Evolutionary conservation across 2,888 invertebrate genomes (phyloP).

Genomic region (Aleiodes alternator): DNA sequence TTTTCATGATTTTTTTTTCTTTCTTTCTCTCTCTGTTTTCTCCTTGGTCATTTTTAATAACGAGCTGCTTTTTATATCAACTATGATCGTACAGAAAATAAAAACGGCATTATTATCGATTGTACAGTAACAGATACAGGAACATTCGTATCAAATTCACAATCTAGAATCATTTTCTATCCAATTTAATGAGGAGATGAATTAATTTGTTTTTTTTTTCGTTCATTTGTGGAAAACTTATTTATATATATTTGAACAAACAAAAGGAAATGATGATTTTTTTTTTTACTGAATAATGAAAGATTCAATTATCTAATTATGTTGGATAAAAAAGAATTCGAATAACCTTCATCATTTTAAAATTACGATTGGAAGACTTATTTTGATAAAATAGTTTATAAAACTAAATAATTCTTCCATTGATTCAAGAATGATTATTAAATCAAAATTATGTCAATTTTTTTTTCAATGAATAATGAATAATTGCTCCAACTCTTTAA

Average conservation of each 20-base stretch:
- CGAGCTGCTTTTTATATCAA: slow-evolving; percentile 41
- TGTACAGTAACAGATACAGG: slow-evolving; percentile 47
- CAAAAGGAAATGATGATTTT: slow-evolving; percentile 2
- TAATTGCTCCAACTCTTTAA: too few relatives aligned
- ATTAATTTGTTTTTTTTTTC: slow-evolving; percentile 8
- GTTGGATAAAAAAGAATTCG: too few relatives aligned
- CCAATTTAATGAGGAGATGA: slow-evolving; percentile 28
- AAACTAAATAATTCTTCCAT: too few relatives aligned
- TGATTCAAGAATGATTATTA: too few relatives aligned
- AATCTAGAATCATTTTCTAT: slow-evolving; percentile 24
- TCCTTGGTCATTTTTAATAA: slow-evolving; percentile 45
- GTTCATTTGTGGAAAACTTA: background rate
- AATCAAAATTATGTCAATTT: too few relatives aligned
- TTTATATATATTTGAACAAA: slow-evolving; percentile 14
- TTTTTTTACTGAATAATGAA: background rate
- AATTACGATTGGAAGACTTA: too few relatives aligned
- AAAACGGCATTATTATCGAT: slow-evolving; percentile 45
- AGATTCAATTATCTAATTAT: too few relatives aligned
- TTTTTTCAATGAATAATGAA: too few relatives aligned
- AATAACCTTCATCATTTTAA: too few relatives aligned
- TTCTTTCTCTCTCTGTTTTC: slow-evolving; percentile 9
- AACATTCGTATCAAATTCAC: slow-evolving; percentile 42
- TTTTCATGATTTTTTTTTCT: background rate
- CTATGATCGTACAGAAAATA: slow-evolving; percentile 48
- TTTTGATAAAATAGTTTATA: too few relatives aligned